These are phyloP conservation scores for Drosophila pegasa DNA, from an alignment of 2,888 invertebrate genomes.

Conservation along the genomic window DNA sequence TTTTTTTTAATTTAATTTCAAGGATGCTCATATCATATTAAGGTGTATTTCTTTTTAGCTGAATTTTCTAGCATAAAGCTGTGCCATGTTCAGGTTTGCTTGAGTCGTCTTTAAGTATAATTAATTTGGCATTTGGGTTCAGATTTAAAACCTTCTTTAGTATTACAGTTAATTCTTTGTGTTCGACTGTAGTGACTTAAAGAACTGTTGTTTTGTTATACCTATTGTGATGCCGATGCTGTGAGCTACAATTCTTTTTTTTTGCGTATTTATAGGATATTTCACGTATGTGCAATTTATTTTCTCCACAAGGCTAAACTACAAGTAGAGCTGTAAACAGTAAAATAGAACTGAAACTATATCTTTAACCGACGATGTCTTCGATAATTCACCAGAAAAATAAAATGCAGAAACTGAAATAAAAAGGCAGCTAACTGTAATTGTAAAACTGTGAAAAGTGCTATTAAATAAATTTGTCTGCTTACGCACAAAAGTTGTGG, in stretches of 20 bases:
- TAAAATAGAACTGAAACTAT: conserved; percentile 12
- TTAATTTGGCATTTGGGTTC: not conserved
- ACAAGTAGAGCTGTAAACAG: conserved; percentile 6
- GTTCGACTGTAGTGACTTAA: not conserved
- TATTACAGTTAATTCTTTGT: not conserved
- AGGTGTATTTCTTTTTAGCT: no score
- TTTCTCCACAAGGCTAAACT: conserved; percentile 18
- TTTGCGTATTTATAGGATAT: conserved; percentile 13
- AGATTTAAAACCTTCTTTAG: no score
- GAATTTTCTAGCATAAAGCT: not conserved
- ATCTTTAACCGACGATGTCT: conserved; percentile 56
- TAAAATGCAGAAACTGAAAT: conserved; percentile 23
- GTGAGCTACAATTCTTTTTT: not conserved
- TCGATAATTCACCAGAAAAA: conserved; percentile 28
- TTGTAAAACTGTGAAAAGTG: conserved; percentile 65
- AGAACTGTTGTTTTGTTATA: not conserved
- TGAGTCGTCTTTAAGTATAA: not conserved
- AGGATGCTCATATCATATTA: no score
- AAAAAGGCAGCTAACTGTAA: conserved; percentile 21
- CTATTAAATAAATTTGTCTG: conserved; percentile 70
- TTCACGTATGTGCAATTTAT: conserved; percentile 40
- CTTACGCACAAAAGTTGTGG: conserved; percentile 38
- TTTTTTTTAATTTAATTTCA: not conserved
- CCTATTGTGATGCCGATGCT: not conserved
- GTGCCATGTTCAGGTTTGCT: not conserved